Evolutionary conservation across 2,113 vertebrate species (phyloP).

Genomic region (Balaenoptera acutorostrata): DNA sequence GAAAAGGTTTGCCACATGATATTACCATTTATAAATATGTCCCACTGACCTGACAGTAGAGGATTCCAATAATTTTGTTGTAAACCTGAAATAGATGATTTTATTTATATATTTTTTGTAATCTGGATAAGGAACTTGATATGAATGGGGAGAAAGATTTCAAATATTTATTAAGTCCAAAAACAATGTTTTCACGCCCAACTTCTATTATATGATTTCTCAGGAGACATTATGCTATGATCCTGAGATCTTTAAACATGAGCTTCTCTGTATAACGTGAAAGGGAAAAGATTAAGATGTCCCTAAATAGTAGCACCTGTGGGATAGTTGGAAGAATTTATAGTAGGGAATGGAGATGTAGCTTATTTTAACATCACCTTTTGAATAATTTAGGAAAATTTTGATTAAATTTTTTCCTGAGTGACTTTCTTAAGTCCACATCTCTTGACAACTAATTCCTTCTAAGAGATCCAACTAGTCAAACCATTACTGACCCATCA

Average conservation of each 20-base stretch:
- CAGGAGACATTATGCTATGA: neutral
- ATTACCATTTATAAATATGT: neutral
- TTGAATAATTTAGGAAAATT: neutral
- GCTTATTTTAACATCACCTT: neutral
- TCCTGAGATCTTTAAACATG: neutral
- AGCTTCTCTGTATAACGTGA: neutral
- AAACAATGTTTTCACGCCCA: neutral
- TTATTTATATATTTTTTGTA: neutral
- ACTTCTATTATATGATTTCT: neutral
- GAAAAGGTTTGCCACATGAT: neutral
- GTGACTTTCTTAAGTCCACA: neutral
- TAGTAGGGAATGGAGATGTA: neutral
- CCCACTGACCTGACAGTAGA: neutral
- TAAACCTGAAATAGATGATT: neutral
- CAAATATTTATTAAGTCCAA: neutral
- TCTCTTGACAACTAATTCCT: neutral
- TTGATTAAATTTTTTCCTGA: neutral
- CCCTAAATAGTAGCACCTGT: neutral
- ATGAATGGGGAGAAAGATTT: neutral
- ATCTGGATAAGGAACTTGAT: neutral
- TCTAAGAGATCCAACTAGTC: neutral
- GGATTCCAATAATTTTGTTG: neutral
- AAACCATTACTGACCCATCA: neutral
- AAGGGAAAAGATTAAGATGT: neutral
- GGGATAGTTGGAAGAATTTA: neutral